Percentiles rank a stretch among this genome's conserved stretches.
Conservation (phyloP, 2,113 vertebrate genomes). For the Notiomystis cincta region DNA sequence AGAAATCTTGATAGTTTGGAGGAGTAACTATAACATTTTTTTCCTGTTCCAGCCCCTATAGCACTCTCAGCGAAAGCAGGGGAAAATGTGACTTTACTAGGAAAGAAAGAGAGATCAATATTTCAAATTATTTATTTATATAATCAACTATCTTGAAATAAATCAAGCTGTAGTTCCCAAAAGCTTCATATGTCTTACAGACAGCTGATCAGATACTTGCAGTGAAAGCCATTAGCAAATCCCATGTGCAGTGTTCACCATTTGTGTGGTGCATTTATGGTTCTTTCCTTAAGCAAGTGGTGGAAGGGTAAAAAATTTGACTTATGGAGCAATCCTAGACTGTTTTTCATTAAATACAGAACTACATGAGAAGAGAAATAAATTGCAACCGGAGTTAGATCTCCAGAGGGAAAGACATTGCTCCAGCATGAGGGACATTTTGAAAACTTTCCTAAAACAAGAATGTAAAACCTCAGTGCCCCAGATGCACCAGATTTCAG, state of each 20-base stretch:
- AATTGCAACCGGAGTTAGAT: neutral
- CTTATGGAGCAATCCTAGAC: neutral
- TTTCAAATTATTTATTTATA: conserved; percentile 35
- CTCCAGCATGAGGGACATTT: neutral
- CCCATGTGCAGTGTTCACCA: neutral
- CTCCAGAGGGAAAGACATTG: neutral
- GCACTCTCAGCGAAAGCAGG: neutral
- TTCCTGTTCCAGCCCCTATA: neutral
- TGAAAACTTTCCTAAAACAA: neutral
- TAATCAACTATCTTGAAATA: conserved; percentile 10
- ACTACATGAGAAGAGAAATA: neutral
- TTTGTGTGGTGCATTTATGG: neutral
- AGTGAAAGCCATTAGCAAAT: conserved; percentile 9
- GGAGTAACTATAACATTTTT: neutral
- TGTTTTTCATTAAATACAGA: neutral
- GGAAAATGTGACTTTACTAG: neutral
- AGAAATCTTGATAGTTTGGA: neutral
- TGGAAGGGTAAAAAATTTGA: neutral
- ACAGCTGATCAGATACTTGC: neutral
- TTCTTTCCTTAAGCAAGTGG: neutral
- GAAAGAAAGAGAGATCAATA: neutral
- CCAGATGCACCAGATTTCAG: neutral
- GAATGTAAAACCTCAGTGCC: neutral
- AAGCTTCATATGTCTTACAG: conserved; percentile 26
- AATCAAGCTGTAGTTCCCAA: neutral